Percentiles rank a stretch among this genome's conserved stretches.
These are phyloP conservation scores for Rhinichthys osculus DNA, from an alignment of 2,797 vertebrate genomes.

Conservation along the genomic window DNA sequence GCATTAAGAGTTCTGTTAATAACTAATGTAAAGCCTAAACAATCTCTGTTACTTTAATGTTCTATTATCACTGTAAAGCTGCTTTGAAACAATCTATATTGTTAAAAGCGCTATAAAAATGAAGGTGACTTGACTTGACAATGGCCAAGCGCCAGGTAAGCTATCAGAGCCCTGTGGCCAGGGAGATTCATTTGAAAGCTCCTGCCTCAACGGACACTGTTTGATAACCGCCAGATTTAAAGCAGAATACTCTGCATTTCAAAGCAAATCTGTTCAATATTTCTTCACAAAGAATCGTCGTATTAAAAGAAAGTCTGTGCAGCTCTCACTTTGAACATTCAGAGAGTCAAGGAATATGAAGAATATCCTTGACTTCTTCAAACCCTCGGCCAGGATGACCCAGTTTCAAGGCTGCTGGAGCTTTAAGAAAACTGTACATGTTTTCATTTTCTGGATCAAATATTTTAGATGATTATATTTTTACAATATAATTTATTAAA, in stretches of 20 bases:
- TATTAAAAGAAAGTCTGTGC: slow-evolving; percentile 5
- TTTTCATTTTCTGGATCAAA: background rate
- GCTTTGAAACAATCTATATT: too few relatives aligned
- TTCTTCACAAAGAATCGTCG: slow-evolving; percentile 36
- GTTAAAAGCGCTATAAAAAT: too few relatives aligned
- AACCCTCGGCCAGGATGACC: background rate
- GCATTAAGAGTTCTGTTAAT: too few relatives aligned
- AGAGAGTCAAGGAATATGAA: slow-evolving; percentile 4
- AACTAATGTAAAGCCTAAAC: too few relatives aligned
- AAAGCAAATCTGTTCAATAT: slow-evolving; percentile 43
- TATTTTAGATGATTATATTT: too few relatives aligned
- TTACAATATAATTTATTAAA: too few relatives aligned
- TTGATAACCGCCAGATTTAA: slow-evolving; percentile 22
- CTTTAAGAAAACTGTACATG: background rate
- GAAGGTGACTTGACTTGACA: too few relatives aligned
- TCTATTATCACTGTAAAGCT: too few relatives aligned
- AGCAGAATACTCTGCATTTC: slow-evolving; percentile 26
- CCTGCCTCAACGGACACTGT: background rate
- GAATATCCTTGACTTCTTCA: slow-evolving; percentile 36
- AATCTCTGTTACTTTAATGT: too few relatives aligned
- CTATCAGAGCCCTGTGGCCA: background rate
- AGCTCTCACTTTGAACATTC: slow-evolving; percentile 38
- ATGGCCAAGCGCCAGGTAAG: background rate
- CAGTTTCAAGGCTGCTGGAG: background rate
- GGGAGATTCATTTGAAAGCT: slow-evolving; percentile 13